These are phyloP conservation scores for Diadophis punctatus DNA, from an alignment of 2,113 vertebrate species.

Conservation along the genomic window DNA sequence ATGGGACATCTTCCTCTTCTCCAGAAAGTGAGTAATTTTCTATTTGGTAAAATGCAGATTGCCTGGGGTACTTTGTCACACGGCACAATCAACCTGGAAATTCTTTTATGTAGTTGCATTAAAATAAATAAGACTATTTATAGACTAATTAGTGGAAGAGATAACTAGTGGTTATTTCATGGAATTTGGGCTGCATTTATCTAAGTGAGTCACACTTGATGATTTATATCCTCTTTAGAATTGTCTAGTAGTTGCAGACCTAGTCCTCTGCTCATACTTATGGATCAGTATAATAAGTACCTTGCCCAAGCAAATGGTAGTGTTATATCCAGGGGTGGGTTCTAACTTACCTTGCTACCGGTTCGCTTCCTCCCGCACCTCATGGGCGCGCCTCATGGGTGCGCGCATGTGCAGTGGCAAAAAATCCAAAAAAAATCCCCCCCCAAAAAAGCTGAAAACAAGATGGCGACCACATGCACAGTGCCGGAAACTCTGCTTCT, in stretches of 20 bases:
- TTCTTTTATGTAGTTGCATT: background rate
- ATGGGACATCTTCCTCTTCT: background rate
- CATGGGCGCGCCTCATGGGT: too few species aligned
- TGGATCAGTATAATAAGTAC: too few species aligned
- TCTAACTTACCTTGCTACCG: too few species aligned
- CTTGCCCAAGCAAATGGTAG: background rate
- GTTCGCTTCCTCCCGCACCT: too few species aligned
- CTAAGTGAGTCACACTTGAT: background rate
- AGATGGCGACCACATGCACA: too few species aligned
- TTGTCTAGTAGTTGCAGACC: background rate
- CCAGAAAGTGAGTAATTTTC: constrained; percentile 39
- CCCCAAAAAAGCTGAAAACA: too few species aligned
- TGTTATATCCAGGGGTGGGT: background rate
- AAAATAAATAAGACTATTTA: background rate
- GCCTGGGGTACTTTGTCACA: background rate
- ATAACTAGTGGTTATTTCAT: background rate
- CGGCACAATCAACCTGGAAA: background rate
- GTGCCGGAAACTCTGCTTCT: too few species aligned
- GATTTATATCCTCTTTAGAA: background rate
- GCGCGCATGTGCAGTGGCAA: too few species aligned
- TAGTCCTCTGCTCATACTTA: background rate
- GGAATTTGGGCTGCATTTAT: background rate
- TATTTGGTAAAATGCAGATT: background rate
- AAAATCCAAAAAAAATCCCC: too few species aligned
- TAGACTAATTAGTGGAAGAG: background rate